Evolutionary conservation across 1,140 invertebrate genomes (phyloP).

Genomic region (Aethina tumida): DNA sequence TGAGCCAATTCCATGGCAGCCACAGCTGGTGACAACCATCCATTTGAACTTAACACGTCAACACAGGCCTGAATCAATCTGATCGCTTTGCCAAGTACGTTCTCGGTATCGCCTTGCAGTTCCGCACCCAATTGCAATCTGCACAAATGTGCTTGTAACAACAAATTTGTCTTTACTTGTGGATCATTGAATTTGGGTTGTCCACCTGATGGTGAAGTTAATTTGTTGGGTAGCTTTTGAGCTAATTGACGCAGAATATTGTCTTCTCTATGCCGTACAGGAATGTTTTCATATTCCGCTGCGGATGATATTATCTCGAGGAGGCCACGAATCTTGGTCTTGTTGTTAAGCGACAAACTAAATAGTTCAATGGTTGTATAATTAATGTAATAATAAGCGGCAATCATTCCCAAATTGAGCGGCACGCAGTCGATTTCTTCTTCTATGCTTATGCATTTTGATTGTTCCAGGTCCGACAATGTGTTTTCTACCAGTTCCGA

Average conservation of each 20-base stretch:
- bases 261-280: conserved; percentile 93
- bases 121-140: conserved; percentile 89
- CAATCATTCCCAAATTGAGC: conserved; percentile 98
- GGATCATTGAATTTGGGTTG: conserved; percentile 79
- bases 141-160: conserved; percentile 93
- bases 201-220: conserved; percentile 45
- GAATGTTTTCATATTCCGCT: conserved; percentile 90
- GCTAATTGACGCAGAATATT: conserved; percentile 74
- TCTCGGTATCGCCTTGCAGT: conserved; percentile 92
- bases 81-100: conserved; percentile 78
- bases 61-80: conserved; percentile 97
- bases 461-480: conserved; percentile 89
- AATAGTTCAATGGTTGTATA: conserved; percentile 99
- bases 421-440: conserved; percentile 96
- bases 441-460: conserved; percentile 96
- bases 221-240: conserved; percentile 69
- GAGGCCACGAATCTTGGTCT: conserved; percentile 94
- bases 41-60: conserved; percentile 95
- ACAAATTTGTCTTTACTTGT: conserved; percentile 92
- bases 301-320: conserved; percentile 97
- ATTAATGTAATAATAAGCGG: conserved; percentile 99
- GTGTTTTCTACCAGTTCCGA: conserved; percentile 98
- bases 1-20: conserved; percentile 99
- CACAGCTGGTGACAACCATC: conserved; percentile 95
- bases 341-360: conserved; percentile 90